Conservation (phyloP, 2,888 invertebrate genomes). For the Patella caerulea region DNA sequence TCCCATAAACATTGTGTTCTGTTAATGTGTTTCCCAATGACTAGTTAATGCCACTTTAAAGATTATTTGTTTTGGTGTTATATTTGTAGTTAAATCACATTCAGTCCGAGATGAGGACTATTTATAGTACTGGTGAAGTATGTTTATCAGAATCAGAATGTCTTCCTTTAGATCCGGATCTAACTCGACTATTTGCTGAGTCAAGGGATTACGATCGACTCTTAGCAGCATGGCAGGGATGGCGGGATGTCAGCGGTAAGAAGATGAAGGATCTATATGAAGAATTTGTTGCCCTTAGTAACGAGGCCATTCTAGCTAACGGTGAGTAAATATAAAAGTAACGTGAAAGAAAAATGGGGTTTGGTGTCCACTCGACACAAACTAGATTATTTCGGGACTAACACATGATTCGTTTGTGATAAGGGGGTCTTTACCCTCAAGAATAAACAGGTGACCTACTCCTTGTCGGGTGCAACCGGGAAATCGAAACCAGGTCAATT, state of each 20-base stretch:
- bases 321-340: background rate
- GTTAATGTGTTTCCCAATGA: too few relatives aligned
- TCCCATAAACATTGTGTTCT: too few relatives aligned
- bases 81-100: slow-evolving; percentile 22
- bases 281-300: slow-evolving; percentile 84
- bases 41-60: too few relatives aligned
- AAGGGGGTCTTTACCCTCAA: too few relatives aligned
- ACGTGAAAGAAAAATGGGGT: too few relatives aligned
- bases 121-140: slow-evolving; percentile 32
- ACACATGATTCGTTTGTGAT: too few relatives aligned
- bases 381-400: too few relatives aligned
- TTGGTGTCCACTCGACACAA: too few relatives aligned
- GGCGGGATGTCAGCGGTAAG: slow-evolving; percentile 85
- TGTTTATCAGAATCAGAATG: slow-evolving; percentile 33
- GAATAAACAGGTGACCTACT: too few relatives aligned
- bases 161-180: slow-evolving; percentile 40
- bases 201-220: slow-evolving; percentile 81
- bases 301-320: slow-evolving; percentile 79
- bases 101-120: slow-evolving; percentile 29
- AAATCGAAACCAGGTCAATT: too few relatives aligned
- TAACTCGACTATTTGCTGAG: slow-evolving; percentile 55
- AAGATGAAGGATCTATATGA: slow-evolving; percentile 83
- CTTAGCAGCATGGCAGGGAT: slow-evolving; percentile 85
- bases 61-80: too few relatives aligned
- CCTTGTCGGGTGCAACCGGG: too few relatives aligned